Conservation (phyloP, 2,888 invertebrate species). For the Synanthedon myopaeformis region DNA sequence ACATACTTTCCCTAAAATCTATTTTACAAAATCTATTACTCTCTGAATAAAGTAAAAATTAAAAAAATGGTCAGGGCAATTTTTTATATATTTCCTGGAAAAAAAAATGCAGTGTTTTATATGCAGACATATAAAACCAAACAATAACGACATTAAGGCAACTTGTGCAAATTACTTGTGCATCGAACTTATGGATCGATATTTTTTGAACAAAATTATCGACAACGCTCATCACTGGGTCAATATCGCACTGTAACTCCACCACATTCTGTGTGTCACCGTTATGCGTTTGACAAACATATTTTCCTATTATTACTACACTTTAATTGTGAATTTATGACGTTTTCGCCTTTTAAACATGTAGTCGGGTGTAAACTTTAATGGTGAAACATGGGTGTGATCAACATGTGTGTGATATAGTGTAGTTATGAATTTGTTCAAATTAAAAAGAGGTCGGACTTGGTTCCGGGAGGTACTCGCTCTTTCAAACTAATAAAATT, state of each 20-base stretch:
- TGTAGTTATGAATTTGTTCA: conserved; percentile 26
- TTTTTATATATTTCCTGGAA: no score
- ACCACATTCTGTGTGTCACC: conserved; percentile 23
- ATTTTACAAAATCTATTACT: no score
- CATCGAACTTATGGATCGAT: no score
- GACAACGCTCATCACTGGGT: conserved; percentile 15
- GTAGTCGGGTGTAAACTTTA: not conserved
- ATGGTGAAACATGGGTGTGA: not conserved
- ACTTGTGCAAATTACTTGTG: no score
- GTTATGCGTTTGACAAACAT: conserved; percentile 10
- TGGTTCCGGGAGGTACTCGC: conserved; percentile 48
- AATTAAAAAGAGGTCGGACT: conserved; percentile 42
- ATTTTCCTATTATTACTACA: conserved; percentile 13
- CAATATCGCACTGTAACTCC: conserved; percentile 20
- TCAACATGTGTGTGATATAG: not conserved
- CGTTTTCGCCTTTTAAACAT: not conserved
- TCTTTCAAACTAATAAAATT: no score
- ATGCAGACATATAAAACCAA: no score
- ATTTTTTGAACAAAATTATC: not conserved
- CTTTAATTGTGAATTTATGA: not conserved
- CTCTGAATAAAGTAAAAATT: no score
- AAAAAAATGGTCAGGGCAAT: no score
- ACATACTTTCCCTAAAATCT: no score
- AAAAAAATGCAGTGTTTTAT: no score
- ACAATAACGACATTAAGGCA: no score